Percentiles rank a stretch among this genome's conserved stretches.
phyloP scores from a whole-genome alignment of 2,888 invertebrate genomes.

The Leptinotarsa rubiginosa region DNA sequence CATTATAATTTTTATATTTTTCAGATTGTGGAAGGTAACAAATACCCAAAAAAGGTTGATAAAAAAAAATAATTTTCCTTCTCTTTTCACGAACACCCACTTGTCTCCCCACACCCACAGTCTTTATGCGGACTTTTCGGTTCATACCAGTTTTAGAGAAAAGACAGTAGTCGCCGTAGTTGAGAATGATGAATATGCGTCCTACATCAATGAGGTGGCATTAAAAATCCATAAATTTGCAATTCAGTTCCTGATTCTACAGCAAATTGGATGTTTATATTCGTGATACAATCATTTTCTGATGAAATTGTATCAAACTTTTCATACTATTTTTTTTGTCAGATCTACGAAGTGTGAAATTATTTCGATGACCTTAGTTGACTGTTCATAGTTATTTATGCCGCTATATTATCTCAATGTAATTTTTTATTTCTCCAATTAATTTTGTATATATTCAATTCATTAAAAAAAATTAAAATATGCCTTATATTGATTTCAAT shows the following conservation, averaged over 20 bases:
- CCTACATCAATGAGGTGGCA: no score
- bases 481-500: no score
- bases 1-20: no score
- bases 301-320: not conserved
- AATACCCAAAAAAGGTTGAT: no score
- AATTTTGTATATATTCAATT: not conserved
- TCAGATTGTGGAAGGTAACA: no score
- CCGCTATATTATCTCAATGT: not conserved
- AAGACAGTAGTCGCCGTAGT: no score
- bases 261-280: not conserved
- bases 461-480: not conserved
- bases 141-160: no score
- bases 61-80: no score
- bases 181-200: no score
- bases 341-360: not conserved
- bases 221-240: not conserved
- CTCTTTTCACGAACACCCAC: no score
- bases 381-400: not conserved
- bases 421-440: not conserved
- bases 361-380: constrained; percentile 8
- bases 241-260: not conserved
- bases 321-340: constrained; percentile 8
- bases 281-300: not conserved
- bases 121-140: no score
- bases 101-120: no score